Conservation (phyloP, 2,797 vertebrate species). For the Propithecus deckenii region DNA sequence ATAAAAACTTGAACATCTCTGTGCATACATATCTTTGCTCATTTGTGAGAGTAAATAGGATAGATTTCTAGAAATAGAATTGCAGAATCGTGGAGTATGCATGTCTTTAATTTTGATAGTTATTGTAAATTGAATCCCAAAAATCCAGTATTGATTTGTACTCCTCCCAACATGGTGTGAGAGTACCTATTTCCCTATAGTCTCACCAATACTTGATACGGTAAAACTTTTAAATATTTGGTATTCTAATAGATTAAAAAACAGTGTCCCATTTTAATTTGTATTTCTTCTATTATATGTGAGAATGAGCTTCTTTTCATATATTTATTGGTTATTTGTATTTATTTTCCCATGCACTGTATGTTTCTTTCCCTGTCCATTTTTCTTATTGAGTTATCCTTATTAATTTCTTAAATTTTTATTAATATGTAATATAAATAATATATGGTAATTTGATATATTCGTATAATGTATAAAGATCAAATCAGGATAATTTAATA, state of each 20-base stretch:
- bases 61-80: background rate
- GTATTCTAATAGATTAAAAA: background rate
- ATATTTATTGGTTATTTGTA: background rate
- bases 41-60: background rate
- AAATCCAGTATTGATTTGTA: background rate
- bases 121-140: background rate
- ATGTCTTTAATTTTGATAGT: slow-evolving; percentile 4
- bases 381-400: background rate
- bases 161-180: background rate
- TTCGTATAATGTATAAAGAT: background rate
- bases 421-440: background rate
- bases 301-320: background rate
- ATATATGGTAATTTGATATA: background rate
- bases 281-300: background rate
- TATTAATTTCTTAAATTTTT: background rate
- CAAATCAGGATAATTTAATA: background rate
- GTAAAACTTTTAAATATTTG: background rate
- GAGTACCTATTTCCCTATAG: background rate
- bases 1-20: background rate
- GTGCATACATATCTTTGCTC: background rate
- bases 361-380: background rate
- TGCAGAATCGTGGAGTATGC: background rate
- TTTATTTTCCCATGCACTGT: background rate
- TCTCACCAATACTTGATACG: background rate
- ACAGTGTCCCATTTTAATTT: background rate